Evolutionary conservation across 2,113 vertebrate species (phyloP).

Genomic region (Murina feae): DNA sequence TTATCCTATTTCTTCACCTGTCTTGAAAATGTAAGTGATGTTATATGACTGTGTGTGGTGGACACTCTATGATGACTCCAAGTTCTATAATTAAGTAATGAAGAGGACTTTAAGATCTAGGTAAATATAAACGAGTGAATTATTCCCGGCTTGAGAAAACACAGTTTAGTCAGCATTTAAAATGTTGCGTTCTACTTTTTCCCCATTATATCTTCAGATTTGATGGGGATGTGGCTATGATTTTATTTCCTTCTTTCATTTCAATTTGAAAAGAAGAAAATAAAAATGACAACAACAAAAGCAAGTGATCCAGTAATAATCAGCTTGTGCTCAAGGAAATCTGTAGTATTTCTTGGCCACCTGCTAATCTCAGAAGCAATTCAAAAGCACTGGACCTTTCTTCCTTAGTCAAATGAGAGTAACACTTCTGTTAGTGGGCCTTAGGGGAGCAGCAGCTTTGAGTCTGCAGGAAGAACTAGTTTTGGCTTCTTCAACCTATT

Average conservation of each 20-base stretch:
- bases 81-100: background rate
- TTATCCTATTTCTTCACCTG: background rate
- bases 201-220: background rate
- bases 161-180: background rate
- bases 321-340: background rate
- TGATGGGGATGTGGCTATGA: background rate
- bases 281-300: background rate
- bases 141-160: background rate
- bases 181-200: background rate
- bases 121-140: background rate
- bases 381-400: background rate
- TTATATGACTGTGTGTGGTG: fast-evolving
- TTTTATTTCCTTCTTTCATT: background rate
- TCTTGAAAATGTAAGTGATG: background rate
- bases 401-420: background rate
- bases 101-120: background rate
- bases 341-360: background rate
- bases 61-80: background rate
- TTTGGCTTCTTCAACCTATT: background rate
- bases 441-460: background rate
- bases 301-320: background rate
- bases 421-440: fast-evolving
- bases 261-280: slow-evolving; percentile 11
- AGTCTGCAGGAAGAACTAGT: background rate
- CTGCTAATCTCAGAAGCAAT: background rate